Conservation (phyloP, 2,888 invertebrate species). For the Platypus cylindrus region DNA sequence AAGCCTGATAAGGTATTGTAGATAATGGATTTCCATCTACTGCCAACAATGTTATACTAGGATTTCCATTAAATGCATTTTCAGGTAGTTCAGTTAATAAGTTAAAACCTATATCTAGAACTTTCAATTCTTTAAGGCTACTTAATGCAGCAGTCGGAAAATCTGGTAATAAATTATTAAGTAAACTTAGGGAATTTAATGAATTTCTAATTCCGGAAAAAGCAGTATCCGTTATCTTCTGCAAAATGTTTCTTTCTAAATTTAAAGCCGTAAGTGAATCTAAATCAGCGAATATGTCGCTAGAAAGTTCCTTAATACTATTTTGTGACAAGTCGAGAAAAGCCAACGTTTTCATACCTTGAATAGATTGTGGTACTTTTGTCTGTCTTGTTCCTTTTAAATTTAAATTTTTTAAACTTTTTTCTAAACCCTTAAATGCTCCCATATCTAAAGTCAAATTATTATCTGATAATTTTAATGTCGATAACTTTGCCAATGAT, state of each 20-base stretch:
- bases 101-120: slow-evolving; percentile 87
- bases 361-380: slow-evolving; percentile 64
- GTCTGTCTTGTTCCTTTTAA: slow-evolving; percentile 77
- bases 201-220: slow-evolving; percentile 71
- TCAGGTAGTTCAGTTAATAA: slow-evolving; percentile 68
- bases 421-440: slow-evolving; percentile 69
- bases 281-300: slow-evolving; percentile 62
- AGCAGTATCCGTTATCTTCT: slow-evolving; percentile 59
- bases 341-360: slow-evolving; percentile 64
- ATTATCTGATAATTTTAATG: slow-evolving; percentile 78
- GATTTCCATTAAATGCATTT: slow-evolving; percentile 69
- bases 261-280: slow-evolving; percentile 76
- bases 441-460: slow-evolving; percentile 59
- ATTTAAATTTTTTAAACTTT: slow-evolving; percentile 74
- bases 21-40: slow-evolving; percentile 83
- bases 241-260: slow-evolving; percentile 77
- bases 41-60: slow-evolving; percentile 73
- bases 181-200: slow-evolving; percentile 73
- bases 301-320: slow-evolving; percentile 68
- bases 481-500: slow-evolving; percentile 59
- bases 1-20: slow-evolving; percentile 68
- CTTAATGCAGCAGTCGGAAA: slow-evolving; percentile 75
- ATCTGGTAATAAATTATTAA: slow-evolving; percentile 79
- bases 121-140: slow-evolving; percentile 65
- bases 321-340: slow-evolving; percentile 86